Evolutionary conservation across 2,797 vertebrate species (phyloP), one percentile per base, ranked within the genome.

Genomic region (Remorina albescens): DNA sequence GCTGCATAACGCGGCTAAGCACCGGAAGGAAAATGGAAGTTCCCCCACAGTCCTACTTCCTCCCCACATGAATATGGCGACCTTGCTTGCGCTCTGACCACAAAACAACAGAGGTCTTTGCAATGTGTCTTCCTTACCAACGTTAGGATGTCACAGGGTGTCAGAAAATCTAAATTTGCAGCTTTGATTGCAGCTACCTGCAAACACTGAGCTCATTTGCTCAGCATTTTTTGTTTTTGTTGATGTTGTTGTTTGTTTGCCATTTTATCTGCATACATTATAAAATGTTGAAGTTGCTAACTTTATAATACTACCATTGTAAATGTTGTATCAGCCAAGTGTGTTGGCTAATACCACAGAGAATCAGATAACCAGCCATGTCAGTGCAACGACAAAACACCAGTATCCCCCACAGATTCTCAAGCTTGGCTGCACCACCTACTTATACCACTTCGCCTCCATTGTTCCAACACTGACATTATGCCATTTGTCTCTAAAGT

Each of bases 21-120:
- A 74, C 61, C 90, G 91, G 91, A 93, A 95, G 91, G 74, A 86
- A 92, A 91, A 88, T 94, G 89, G 93, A 94, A 95, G 92, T 93
- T 93, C 92, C 92, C 93, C 89, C 81, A 87, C n/a, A n/a, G 89
- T 89, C 88, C 89, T 89, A 89, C 90, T 91, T 94, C 92, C 93
- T 93, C 90, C 89, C 91, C 92, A 91, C 88, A 90, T 88, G 82
- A 86, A 92, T 81, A 88, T 87, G 79, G 76, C 65, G 79, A 91
- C 87, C 89, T 91, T 74, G 84, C 85, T 86, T 71, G 84, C 79
- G 44, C 72, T 71, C 72, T 75, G 83, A 94, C 94, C 94, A 90
- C 94, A 95, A 93, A 94, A 89, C 92, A 86, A 85, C 91, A 92
- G 90, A 92, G 74, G 86, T 78, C 89, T 91, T 89, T 94, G 93